These are phyloP conservation scores for Leptoteleia sp. DNA, from an alignment of 1,140 invertebrate species.

Conservation along the genomic window DNA sequence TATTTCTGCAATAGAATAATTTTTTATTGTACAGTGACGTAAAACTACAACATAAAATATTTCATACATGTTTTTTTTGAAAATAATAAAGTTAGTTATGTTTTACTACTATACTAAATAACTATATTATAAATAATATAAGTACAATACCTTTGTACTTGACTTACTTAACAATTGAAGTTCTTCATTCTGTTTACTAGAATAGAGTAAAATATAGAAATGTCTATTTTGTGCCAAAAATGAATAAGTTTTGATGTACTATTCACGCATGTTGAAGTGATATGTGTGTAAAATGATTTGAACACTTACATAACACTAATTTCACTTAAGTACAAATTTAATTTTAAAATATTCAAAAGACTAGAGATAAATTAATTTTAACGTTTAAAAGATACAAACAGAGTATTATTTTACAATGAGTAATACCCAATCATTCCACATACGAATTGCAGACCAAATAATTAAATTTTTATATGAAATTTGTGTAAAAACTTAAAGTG, in stretches of 20 bases:
- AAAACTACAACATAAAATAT: too few species aligned
- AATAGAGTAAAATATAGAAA: constrained; percentile 21
- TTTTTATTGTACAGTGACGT: too few species aligned
- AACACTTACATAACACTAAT: constrained; percentile 20
- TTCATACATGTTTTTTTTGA: too few species aligned
- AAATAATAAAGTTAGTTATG: too few species aligned
- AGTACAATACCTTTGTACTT: constrained; percentile 29
- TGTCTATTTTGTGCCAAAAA: constrained; percentile 12
- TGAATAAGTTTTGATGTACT: constrained; percentile 5
- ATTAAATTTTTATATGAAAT: constrained; percentile 34
- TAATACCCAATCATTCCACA: constrained; percentile 36
- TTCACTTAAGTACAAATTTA: neutral
- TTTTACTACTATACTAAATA: constrained; percentile 6
- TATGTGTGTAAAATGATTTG: constrained; percentile 13
- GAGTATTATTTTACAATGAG: constrained; percentile 11
- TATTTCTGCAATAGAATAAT: too few species aligned
- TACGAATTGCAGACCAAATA: constrained; percentile 61
- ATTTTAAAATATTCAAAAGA: constrained; percentile 9
- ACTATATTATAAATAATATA: constrained; percentile 29
- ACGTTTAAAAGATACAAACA: constrained; percentile 14
- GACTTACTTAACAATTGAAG: constrained; percentile 5
- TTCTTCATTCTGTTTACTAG: constrained; percentile 46
- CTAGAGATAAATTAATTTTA: constrained; percentile 13
- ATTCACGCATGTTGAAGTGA: constrained; percentile 9
- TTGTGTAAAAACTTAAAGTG: constrained; percentile 46